Evolutionary conservation across 1,140 invertebrate species (phyloP).

Genomic region (Drosophila teissieri): DNA sequence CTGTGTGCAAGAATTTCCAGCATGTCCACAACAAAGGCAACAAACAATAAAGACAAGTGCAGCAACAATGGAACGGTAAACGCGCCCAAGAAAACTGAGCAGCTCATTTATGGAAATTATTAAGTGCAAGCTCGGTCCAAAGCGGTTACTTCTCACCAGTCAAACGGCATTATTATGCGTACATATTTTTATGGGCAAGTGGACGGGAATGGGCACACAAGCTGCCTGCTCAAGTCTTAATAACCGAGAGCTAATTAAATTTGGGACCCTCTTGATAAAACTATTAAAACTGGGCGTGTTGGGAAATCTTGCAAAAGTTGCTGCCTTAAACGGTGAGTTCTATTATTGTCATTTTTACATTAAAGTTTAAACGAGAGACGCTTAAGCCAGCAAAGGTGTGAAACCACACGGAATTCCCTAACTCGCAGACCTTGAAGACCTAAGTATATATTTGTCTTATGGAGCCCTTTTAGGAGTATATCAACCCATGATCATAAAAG

Average conservation of each 20-base stretch:
- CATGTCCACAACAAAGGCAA: slow-evolving; percentile 47
- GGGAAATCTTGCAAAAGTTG: background rate
- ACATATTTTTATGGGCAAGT: slow-evolving; percentile 44
- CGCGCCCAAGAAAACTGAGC: slow-evolving; percentile 40
- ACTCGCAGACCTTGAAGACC: background rate
- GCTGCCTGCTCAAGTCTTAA: background rate
- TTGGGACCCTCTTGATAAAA: background rate
- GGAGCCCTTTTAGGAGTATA: slow-evolving; percentile 1
- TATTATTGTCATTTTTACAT: background rate
- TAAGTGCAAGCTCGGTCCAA: slow-evolving; percentile 40
- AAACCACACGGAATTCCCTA: slow-evolving; percentile 30
- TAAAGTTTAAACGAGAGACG: background rate
- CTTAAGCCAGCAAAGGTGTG: background rate
- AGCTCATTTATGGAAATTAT: slow-evolving; percentile 63
- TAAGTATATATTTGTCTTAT: background rate
- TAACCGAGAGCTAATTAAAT: slow-evolving; percentile 1
- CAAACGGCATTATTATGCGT: slow-evolving; percentile 44
- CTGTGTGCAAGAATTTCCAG: slow-evolving; percentile 58
- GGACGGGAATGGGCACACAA: slow-evolving; percentile 6
- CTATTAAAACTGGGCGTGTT: background rate
- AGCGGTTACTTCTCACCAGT: slow-evolving; percentile 24
- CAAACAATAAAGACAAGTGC: slow-evolving; percentile 17
- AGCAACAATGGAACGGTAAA: slow-evolving; percentile 44
- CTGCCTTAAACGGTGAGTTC: background rate
- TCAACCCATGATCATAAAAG: slow-evolving; percentile 2